Evolutionary conservation across 92 coral and sea anemone species (phyloP), one percentile per base, ranked within the genome.

Genomic region (Epizoanthus fatuus): DNA sequence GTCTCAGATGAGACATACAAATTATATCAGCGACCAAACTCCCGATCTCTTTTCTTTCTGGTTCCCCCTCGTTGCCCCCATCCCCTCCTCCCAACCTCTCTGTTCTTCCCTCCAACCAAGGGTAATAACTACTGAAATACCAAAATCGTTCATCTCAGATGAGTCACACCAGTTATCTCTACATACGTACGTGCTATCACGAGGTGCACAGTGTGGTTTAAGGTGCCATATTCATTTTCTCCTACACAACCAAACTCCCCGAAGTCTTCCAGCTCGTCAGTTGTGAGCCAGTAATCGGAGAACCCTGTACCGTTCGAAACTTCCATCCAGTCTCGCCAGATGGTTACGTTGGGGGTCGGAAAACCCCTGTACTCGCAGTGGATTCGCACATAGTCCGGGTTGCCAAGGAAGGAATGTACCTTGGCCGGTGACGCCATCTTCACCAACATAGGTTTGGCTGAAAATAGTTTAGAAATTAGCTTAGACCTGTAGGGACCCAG

Each of bases 241-340:
- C 82, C 82, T 37, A 77, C 69, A 19, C 82, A 77, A 3, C 70
- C 82, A 42, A 77, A 77, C 69, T 59, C 70, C n/a, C 82, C 69
- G 51, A 77, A 77, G 70, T 77, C 82, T 40, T 39, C 38, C 4
- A 0, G 1, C 10, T 60, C 82, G 51, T 77, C 58, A 19, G 82
- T 77, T 56, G 20, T 77, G 20, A 77, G 69, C 82, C 82, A 77
- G 32, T 40, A 77, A 60, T 77, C 82, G 20, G 82, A 68, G n/a
- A 17, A 40, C 57, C 70, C 69, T 42, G 82, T 77, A 19, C 82
- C 82, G 25, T 77, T 77, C 9, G 70, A 68, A 9, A 77, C 53
- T 60, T 77, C 70, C 55, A 38, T n/a, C 82, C 82, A 77, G 45
- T 58, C 82, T 19, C 82, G 82, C 56, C 57, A 77, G 16, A 77